Conservation (phyloP, 2,113 vertebrate species). For the Clarias batrachus region DNA sequence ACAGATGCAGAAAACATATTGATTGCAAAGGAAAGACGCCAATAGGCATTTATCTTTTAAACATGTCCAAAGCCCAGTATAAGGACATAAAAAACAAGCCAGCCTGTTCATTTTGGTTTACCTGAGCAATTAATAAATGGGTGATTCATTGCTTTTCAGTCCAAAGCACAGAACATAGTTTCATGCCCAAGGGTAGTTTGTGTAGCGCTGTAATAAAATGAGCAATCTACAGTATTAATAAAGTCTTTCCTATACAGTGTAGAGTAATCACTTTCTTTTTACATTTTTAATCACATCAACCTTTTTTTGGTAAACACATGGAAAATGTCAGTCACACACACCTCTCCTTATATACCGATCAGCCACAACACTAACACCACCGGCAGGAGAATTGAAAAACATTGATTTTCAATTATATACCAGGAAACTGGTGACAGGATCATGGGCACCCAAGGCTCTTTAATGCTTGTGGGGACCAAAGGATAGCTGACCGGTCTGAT, state of each 20-base stretch:
- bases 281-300: neutral
- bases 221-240: neutral
- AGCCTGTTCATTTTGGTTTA: neutral
- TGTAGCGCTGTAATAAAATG: neutral
- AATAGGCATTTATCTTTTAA: conserved; percentile 13
- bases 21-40: conserved; percentile 53
- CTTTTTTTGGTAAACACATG: neutral
- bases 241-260: neutral
- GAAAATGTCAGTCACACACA: neutral
- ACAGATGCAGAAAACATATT: conserved; percentile 59
- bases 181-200: neutral
- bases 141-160: conserved; percentile 31
- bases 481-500: too few species aligned
- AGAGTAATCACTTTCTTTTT: neutral
- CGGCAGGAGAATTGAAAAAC: too few species aligned
- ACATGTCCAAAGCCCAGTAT: conserved; percentile 16
- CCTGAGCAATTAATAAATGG: conserved; percentile 24
- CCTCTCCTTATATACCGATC: neutral
- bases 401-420: too few species aligned
- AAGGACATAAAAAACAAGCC: conserved; percentile 17
- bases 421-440: too few species aligned
- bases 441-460: too few species aligned
- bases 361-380: too few species aligned
- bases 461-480: too few species aligned
- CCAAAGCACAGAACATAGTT: neutral